These are phyloP conservation scores for Hydropsyche tenuis DNA, from an alignment of 1,140 invertebrate species.

Conservation along the genomic window DNA sequence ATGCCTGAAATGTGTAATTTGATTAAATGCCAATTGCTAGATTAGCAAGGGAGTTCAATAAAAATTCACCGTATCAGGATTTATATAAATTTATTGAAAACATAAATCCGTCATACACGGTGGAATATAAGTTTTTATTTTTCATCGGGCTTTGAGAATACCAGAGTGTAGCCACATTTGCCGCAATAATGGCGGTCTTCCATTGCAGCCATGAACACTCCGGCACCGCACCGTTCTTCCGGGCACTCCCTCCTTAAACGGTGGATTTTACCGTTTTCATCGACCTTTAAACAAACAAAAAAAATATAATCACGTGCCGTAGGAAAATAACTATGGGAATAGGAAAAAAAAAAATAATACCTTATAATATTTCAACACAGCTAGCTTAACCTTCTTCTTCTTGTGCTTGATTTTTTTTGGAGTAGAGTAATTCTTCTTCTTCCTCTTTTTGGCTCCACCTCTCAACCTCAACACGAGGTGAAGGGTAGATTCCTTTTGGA, in stretches of 20 bases:
- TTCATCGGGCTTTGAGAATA: slow-evolving; percentile 91
- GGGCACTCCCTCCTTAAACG: slow-evolving; percentile 94
- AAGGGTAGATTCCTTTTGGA: slow-evolving; percentile 91
- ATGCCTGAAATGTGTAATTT: no score
- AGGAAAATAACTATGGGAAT: no score
- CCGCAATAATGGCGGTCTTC: slow-evolving; percentile 99
- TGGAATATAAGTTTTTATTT: slow-evolving; percentile 64
- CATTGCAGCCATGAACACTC: slow-evolving; percentile 99
- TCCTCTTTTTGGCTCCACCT: slow-evolving; percentile 98
- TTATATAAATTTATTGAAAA: slow-evolving; percentile 53
- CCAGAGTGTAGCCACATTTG: slow-evolving; percentile 96
- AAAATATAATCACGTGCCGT: no score
- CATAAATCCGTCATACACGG: slow-evolving; percentile 63
- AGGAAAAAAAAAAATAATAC: no score
- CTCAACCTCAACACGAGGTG: slow-evolving; percentile 90
- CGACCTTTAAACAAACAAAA: slow-evolving; percentile 80
- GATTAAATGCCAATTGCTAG: no score
- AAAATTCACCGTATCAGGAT: slow-evolving; percentile 61
- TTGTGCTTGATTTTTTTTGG: slow-evolving; percentile 99
- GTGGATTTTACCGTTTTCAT: slow-evolving; percentile 99
- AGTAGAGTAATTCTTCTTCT: slow-evolving; percentile 99
- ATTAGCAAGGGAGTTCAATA: no score
- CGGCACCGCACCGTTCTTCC: slow-evolving; percentile 94
- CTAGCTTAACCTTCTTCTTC: slow-evolving; percentile 99
- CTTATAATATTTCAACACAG: slow-evolving; percentile 98